Conservation (phyloP, 35 echinoderm and acorn worm genomes). For the Lytechinus variegatus region DNA sequence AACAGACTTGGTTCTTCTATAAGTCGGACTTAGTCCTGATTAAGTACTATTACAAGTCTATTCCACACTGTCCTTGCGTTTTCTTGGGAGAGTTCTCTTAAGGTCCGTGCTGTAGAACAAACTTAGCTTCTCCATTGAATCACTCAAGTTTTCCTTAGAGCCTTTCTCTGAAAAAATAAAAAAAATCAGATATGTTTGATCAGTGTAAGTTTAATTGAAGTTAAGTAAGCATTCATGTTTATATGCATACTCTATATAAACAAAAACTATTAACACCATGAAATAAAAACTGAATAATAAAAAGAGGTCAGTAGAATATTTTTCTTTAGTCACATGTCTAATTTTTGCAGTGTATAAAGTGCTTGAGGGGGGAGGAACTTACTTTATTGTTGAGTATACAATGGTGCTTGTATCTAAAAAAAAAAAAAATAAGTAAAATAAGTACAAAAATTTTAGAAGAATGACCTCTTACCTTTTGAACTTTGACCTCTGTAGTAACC, state of each 20-base stretch:
- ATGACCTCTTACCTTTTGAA: neutral
- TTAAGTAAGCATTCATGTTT: neutral
- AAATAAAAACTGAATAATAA: too few species aligned
- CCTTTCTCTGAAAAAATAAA: neutral
- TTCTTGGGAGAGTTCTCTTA: conserved; percentile 19
- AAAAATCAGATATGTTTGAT: neutral
- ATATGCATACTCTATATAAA: neutral
- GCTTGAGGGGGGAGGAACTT: too few species aligned
- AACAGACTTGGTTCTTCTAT: conserved; percentile 10
- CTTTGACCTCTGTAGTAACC: conserved; percentile 42
- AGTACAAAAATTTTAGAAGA: too few species aligned
- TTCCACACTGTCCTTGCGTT: conserved; percentile 9
- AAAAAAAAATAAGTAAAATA: too few species aligned
- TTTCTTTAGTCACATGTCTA: too few species aligned
- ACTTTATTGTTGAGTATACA: too few species aligned
- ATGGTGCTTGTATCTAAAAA: too few species aligned
- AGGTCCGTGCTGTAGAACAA: conserved; percentile 42
- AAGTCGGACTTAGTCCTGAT: neutral
- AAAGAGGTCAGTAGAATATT: too few species aligned
- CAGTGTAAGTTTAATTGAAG: neutral
- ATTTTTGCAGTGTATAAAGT: too few species aligned
- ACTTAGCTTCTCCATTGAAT: conserved; percentile 47
- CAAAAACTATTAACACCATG: too few species aligned
- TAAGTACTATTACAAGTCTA: neutral
- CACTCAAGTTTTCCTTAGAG: conserved; percentile 16